A percentile compares a stretch with the other conserved stretches of the same genome.
Conservation (phyloP, 2,797 vertebrate genomes). For the Clarias laeviceps region DNA sequence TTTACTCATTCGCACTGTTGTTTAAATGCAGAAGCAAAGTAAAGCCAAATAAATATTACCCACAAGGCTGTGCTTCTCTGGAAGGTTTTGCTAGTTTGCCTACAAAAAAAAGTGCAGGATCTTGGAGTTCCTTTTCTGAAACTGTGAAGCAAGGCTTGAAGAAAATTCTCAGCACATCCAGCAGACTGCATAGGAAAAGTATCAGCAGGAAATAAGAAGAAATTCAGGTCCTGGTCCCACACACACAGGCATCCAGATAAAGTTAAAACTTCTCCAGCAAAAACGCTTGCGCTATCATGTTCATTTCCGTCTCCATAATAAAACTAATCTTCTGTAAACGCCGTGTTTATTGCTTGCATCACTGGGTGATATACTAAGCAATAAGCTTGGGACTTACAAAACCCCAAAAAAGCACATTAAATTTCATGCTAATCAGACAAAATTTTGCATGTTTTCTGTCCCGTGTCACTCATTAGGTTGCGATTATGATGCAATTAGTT, state of each 20-base stretch:
- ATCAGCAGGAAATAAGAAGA: conserved; percentile 42
- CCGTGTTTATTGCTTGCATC: not conserved
- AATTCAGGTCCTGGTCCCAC: conserved; percentile 33
- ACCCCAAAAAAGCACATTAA: not conserved
- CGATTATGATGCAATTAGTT: conserved; percentile 21
- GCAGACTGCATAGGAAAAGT: conserved; percentile 37
- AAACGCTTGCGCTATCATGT: not conserved
- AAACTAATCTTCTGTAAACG: not conserved
- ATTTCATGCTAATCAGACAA: conserved; percentile 18
- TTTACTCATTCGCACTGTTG: not conserved
- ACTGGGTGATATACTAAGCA: not conserved
- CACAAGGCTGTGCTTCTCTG: conserved; percentile 20
- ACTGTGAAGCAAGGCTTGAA: conserved; percentile 24
- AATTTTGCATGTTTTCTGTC: conserved; percentile 11
- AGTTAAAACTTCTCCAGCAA: conserved; percentile 1
- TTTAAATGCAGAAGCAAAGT: not conserved
- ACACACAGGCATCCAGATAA: conserved; percentile 17
- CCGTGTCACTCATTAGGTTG: conserved; percentile 11
- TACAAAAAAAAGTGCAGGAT: conserved; percentile 1
- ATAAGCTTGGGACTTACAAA: not conserved
- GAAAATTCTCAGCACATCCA: not conserved
- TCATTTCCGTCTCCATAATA: not conserved
- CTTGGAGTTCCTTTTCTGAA: conserved; percentile 31
- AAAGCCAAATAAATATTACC: not conserved
- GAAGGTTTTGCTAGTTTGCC: conserved; percentile 16